Percentiles rank a stretch among this genome's conserved stretches.
Evolutionary conservation across 2,113 vertebrate species (phyloP).

Genomic region (Trematomus loennbergii): DNA sequence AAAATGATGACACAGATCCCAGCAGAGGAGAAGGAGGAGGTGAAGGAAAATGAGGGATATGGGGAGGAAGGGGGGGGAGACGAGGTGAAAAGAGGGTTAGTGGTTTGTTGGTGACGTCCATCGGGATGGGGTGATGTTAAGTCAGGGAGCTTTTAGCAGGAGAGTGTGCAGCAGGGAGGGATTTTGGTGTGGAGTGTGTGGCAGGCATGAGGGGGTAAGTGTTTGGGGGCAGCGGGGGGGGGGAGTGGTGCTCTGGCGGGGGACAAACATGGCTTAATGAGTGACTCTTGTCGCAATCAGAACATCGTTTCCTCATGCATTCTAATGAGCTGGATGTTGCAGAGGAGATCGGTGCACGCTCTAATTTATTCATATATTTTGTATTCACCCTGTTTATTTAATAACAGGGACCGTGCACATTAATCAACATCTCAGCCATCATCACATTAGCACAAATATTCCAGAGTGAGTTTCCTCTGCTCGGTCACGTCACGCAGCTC

Average conservation of each 20-base stretch:
- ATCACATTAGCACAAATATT: conserved; percentile 73
- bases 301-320: conserved; percentile 82
- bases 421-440: conserved; percentile 82
- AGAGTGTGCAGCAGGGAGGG: conserved; percentile 69
- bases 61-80: not conserved
- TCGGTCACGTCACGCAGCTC: conserved; percentile 64
- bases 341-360: conserved; percentile 71
- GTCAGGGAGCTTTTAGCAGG: conserved; percentile 68
- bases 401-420: conserved; percentile 77
- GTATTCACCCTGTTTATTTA: conserved; percentile 82
- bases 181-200: conserved; percentile 70
- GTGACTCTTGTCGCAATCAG: conserved; percentile 84
- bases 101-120: conserved; percentile 75
- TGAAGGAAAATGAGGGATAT: conserved; percentile 45
- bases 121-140: conserved; percentile 72
- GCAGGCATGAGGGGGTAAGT: conserved; percentile 68
- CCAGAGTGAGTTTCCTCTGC: conserved; percentile 55
- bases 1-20: conserved; percentile 88
- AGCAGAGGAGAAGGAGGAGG: conserved; percentile 70
- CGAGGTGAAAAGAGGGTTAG: conserved; percentile 63
- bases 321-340: conserved; percentile 80
- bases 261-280: conserved; percentile 82
- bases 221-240: conserved; percentile 61
- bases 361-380: conserved; percentile 84
- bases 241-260: conserved; percentile 70